phyloP scores from a whole-genome alignment of 2,888 invertebrate species.

The Petrophora chlorosata region DNA sequence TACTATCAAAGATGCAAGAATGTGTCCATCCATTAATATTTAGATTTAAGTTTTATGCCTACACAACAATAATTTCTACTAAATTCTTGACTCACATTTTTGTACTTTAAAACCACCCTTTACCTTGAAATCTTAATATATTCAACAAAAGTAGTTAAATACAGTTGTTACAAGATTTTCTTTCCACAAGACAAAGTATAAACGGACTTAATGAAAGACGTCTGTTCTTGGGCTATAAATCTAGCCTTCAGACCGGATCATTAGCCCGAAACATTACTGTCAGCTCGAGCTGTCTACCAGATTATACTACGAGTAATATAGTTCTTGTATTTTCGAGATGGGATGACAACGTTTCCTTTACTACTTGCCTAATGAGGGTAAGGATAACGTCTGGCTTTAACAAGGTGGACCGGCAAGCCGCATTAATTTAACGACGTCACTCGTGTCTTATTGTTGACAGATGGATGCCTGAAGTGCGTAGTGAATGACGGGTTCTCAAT shows the following conservation, averaged over 20 bases:
- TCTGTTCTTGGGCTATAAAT: background rate
- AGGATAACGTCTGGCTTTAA: slow-evolving; percentile 48
- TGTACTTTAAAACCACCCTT: too few species aligned
- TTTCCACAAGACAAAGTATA: background rate
- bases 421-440: slow-evolving; percentile 53
- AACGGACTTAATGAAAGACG: background rate
- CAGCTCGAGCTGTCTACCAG: slow-evolving; percentile 17
- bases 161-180: too few species aligned
- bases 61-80: too few species aligned
- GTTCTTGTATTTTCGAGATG: slow-evolving; percentile 27
- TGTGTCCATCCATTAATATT: too few species aligned
- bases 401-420: slow-evolving; percentile 46
- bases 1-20: too few species aligned
- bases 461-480: slow-evolving; percentile 38
- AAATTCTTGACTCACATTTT: too few species aligned
- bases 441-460: slow-evolving; percentile 42
- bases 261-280: slow-evolving; percentile 12
- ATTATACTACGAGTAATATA: slow-evolving; percentile 19
- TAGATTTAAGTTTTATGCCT: too few species aligned
- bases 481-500: slow-evolving; percentile 11
- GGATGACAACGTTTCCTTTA: slow-evolving; percentile 43
- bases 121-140: too few species aligned
- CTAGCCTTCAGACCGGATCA: slow-evolving; percentile 7
- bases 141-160: too few species aligned
- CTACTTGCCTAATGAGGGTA: slow-evolving; percentile 44